Conservation (phyloP, 2,113 vertebrate species). For the Oceanodroma tethys region DNA sequence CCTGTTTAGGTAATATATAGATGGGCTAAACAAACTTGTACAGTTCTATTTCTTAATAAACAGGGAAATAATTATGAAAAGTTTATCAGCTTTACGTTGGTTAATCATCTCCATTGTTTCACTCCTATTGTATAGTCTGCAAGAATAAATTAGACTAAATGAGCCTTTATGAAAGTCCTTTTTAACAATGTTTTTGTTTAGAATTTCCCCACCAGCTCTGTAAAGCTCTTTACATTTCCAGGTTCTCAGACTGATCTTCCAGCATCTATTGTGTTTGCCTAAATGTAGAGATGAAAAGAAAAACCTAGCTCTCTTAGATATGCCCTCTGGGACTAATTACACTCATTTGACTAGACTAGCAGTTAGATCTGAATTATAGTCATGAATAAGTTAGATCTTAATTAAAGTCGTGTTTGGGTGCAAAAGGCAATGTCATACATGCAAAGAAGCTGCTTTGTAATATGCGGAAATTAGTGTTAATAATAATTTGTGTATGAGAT, state of each 20-base stretch:
- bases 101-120: conserved; percentile 54
- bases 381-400: conserved; percentile 82
- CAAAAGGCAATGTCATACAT: conserved; percentile 78
- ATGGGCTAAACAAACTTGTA: conserved; percentile 12
- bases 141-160: conserved; percentile 43
- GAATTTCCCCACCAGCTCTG: conserved; percentile 16
- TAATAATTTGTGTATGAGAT: conserved; percentile 70
- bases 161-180: not conserved
- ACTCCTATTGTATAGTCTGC: not conserved
- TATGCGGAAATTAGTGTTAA: conserved; percentile 72
- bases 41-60: conserved; percentile 47
- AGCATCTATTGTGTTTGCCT: conserved; percentile 59
- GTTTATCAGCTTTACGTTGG: conserved; percentile 46
- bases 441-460: conserved; percentile 73
- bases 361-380: conserved; percentile 78
- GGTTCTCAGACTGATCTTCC: conserved; percentile 32
- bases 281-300: conserved; percentile 70
- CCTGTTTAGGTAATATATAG: not conserved
- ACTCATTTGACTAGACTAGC: conserved; percentile 74
- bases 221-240: conserved; percentile 21
- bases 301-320: conserved; percentile 68
- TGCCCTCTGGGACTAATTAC: conserved; percentile 79
- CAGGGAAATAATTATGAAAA: conserved; percentile 7
- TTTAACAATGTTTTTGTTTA: conserved; percentile 15
- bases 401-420: conserved; percentile 80